phyloP scores from a whole-genome alignment of 2,113 vertebrate species.

The Megalops atlanticus region DNA sequence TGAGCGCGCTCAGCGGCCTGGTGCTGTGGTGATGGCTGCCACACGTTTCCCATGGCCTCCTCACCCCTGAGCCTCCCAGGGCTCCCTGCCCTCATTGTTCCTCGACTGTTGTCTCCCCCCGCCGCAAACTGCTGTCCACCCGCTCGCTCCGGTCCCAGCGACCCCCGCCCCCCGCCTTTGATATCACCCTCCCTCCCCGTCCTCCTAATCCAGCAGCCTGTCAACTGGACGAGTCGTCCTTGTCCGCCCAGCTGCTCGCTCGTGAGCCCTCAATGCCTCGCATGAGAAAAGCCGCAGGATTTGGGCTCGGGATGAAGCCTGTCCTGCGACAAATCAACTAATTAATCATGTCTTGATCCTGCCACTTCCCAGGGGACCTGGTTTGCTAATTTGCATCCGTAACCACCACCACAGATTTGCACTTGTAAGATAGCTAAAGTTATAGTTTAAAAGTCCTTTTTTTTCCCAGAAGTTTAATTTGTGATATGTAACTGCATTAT shows the following conservation, averaged over 20 bases:
- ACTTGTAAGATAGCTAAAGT: not conserved
- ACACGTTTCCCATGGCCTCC: constrained; percentile 49
- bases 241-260: constrained; percentile 72
- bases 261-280: constrained; percentile 59
- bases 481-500: not conserved
- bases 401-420: not conserved
- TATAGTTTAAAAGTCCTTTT: not conserved
- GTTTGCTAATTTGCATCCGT: not conserved
- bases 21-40: constrained; percentile 65
- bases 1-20: constrained; percentile 68
- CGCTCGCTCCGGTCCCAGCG: constrained; percentile 71
- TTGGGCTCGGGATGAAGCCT: constrained; percentile 50
- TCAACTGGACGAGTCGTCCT: constrained; percentile 70
- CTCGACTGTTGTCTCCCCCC: constrained; percentile 74
- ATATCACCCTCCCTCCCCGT: constrained; percentile 55
- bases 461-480: not conserved
- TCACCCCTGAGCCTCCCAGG: constrained; percentile 37
- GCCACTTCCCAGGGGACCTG: constrained; percentile 11
- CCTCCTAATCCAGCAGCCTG: constrained; percentile 74
- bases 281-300: constrained; percentile 58
- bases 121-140: constrained; percentile 72
- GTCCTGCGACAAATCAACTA: constrained; percentile 56
- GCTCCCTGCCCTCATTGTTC: constrained; percentile 68
- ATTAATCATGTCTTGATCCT: constrained; percentile 66
- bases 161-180: constrained; percentile 72